These are phyloP conservation scores for Thinocorus orbignyianus DNA, from an alignment of 2,113 vertebrate genomes.

Conservation along the genomic window DNA sequence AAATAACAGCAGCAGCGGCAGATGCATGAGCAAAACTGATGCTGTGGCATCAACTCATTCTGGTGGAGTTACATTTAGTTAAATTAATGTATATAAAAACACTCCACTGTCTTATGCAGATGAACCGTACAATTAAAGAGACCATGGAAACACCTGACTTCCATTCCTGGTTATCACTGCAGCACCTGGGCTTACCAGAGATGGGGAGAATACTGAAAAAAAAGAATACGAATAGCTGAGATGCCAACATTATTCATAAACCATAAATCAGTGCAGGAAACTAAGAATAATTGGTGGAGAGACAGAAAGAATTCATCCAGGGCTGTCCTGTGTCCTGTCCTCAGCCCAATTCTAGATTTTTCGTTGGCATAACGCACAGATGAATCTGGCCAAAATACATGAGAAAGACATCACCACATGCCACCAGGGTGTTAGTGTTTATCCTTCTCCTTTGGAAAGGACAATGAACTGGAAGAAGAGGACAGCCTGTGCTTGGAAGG, in stretches of 20 bases:
- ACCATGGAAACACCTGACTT: background rate
- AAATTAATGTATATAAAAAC: background rate
- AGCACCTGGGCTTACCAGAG: background rate
- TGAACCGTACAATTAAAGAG: background rate
- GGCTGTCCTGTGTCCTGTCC: background rate
- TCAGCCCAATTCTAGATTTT: background rate
- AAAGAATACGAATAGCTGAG: background rate
- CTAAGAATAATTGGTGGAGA: background rate
- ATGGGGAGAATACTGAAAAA: background rate
- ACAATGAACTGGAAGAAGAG: background rate
- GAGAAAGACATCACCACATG: background rate
- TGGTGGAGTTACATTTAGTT: background rate
- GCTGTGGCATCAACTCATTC: background rate
- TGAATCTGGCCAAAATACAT: background rate
- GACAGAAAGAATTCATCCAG: background rate
- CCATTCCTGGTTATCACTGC: background rate
- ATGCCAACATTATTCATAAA: background rate
- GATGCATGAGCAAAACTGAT: background rate
- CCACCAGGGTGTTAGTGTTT: background rate
- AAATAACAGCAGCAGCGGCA: background rate
- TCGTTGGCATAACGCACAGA: background rate
- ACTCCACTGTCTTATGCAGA: background rate
- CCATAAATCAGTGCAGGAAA: background rate
- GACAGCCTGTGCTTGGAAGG: background rate
- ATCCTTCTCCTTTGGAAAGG: background rate